phyloP scores from a whole-genome alignment of 2,797 vertebrate genomes.

The Xerus rutilus region DNA sequence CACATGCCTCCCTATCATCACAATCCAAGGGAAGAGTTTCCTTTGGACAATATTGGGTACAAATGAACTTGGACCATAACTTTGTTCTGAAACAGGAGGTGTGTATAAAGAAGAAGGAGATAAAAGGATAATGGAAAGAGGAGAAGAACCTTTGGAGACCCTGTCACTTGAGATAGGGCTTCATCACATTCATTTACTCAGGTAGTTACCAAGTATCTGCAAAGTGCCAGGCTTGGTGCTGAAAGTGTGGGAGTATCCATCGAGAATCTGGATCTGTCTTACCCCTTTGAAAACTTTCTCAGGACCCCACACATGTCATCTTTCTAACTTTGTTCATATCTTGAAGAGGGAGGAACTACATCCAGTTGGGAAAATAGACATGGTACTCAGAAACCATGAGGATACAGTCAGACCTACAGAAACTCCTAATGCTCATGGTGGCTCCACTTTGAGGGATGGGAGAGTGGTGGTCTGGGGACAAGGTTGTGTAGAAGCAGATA shows the following conservation, averaged over 20 bases:
- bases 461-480: neutral
- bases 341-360: neutral
- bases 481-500: neutral
- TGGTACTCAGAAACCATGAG: neutral
- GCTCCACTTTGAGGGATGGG: neutral
- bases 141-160: neutral
- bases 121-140: neutral
- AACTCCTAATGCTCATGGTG: neutral
- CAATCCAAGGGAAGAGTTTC: neutral
- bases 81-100: neutral
- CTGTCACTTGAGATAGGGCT: neutral
- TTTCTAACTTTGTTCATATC: neutral
- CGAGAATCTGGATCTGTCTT: neutral
- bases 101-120: neutral
- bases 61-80: neutral
- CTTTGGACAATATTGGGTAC: neutral
- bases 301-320: neutral
- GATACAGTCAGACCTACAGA: neutral
- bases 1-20: neutral
- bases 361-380: neutral
- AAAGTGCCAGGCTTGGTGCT: neutral
- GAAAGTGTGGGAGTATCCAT: neutral
- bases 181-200: neutral
- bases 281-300: neutral
- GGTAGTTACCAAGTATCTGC: neutral